These are phyloP conservation scores for Folsomia candida DNA, from an alignment of 2,888 invertebrate species.

Conservation along the genomic window DNA sequence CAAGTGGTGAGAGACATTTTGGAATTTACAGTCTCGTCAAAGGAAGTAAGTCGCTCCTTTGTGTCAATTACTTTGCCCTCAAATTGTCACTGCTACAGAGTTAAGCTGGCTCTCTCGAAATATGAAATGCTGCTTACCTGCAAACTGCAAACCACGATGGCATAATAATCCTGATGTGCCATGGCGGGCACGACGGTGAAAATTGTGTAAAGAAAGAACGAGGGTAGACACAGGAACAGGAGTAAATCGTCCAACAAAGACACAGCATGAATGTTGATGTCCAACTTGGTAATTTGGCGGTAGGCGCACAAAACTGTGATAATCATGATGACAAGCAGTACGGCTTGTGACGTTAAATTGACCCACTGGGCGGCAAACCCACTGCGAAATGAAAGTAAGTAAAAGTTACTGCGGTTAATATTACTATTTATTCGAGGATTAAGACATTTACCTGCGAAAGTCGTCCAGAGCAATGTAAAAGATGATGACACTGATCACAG, in stretches of 20 bases:
- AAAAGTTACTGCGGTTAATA: no score
- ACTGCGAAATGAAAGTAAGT: no score
- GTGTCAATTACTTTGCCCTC: no score
- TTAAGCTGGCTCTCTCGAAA: no score
- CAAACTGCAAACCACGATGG: constrained; percentile 59
- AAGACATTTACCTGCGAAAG: no score
- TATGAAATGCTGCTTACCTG: no score
- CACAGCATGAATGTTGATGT: constrained; percentile 65
- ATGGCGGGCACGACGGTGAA: constrained; percentile 68
- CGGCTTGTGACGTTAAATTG: constrained; percentile 50
- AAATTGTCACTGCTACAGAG: no score
- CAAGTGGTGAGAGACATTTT: no score
- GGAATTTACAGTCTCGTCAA: no score
- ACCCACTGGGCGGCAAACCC: constrained; percentile 51
- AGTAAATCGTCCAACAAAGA: constrained; percentile 68
- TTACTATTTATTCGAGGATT: no score
- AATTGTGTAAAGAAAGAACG: constrained; percentile 69
- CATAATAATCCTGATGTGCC: constrained; percentile 58
- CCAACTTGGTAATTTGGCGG: constrained; percentile 64
- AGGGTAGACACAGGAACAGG: constrained; percentile 69
- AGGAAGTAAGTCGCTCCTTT: no score
- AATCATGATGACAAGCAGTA: constrained; percentile 62
- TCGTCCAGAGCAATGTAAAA: constrained; percentile 62
- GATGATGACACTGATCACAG: constrained; percentile 62
- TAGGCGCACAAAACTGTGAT: constrained; percentile 63